These are phyloP conservation scores for Pogona vitticeps DNA, from an alignment of 2,113 vertebrate genomes.

Conservation along the genomic window DNA sequence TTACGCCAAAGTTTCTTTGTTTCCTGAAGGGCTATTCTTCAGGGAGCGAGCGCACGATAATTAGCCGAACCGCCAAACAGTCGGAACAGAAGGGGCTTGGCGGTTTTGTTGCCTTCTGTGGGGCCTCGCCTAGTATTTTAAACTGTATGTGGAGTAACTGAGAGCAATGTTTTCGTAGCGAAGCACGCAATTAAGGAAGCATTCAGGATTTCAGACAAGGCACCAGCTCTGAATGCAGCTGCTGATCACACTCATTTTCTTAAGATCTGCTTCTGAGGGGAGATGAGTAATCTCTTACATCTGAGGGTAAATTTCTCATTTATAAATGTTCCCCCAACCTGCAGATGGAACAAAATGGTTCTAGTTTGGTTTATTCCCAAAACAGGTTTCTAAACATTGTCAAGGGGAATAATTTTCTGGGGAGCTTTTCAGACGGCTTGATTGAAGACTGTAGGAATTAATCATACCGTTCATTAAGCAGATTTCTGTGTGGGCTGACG, in stretches of 20 bases:
- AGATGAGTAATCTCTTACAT: slow-evolving; percentile 21
- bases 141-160: slow-evolving; percentile 5
- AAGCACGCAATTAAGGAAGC: slow-evolving; percentile 26
- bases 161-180: slow-evolving; percentile 4
- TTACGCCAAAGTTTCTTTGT: not conserved
- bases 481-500: not conserved
- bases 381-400: not conserved
- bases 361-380: not conserved
- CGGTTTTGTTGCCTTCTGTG: not conserved
- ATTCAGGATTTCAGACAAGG: slow-evolving; percentile 27
- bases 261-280: slow-evolving; percentile 6
- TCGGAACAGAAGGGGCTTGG: slow-evolving; percentile 8
- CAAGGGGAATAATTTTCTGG: not conserved
- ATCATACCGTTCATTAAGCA: not conserved
- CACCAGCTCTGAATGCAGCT: slow-evolving; percentile 9
- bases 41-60: not conserved
- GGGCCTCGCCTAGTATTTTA: not conserved
- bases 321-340: not conserved
- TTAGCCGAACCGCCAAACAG: not conserved
- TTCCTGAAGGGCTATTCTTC: slow-evolving; percentile 8
- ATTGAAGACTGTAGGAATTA: not conserved
- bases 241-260: not conserved
- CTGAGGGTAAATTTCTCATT: not conserved
- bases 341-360: not conserved
- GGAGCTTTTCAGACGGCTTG: not conserved